Percentiles rank a stretch among this genome's conserved stretches.
phyloP scores from a whole-genome alignment of 1,140 invertebrate genomes.

The Penaeus vannamei region DNA sequence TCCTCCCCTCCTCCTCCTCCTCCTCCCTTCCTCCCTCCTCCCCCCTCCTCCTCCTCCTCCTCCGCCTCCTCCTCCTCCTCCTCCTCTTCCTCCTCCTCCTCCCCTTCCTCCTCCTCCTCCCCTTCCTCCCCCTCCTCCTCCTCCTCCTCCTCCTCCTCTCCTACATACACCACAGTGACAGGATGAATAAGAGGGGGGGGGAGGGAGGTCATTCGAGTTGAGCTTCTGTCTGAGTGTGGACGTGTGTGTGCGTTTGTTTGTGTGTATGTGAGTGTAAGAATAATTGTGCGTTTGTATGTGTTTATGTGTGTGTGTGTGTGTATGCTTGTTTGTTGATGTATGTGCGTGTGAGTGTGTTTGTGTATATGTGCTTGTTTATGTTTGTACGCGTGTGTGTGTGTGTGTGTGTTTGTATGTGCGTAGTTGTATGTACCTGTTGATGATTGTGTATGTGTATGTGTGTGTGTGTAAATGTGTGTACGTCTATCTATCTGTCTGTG shows the following conservation, averaged over 20 bases:
- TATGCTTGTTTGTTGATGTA: neutral
- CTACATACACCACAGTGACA: neutral
- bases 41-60: too few species aligned
- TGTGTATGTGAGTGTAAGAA: neutral
- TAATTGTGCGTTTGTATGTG: too few species aligned
- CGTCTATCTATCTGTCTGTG: conserved; percentile 1
- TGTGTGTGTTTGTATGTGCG: neutral
- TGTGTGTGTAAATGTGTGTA: conserved; percentile 13
- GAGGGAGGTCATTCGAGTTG: too few species aligned
- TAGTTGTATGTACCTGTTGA: neutral
- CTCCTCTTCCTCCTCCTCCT: neutral
- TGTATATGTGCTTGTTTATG: conserved; percentile 19
- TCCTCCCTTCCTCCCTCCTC: too few species aligned
- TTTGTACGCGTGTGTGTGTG: neutral
- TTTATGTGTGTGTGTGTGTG: neutral
- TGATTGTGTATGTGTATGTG: conserved; percentile 18
- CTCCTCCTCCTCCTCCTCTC: conserved; percentile 18
- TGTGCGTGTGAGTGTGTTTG: neutral
- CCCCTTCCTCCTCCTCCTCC: neutral
- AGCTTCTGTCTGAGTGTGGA: too few species aligned
- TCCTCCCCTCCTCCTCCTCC: too few species aligned
- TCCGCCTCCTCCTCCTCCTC: neutral
- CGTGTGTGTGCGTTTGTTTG: neutral
- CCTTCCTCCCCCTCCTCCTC: conserved; percentile 18
- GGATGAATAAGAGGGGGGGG: neutral